Percentiles rank a stretch among this genome's conserved stretches.
Conservation (phyloP, 2,797 vertebrate genomes). For the Poeciliopsis gracilis region DNA sequence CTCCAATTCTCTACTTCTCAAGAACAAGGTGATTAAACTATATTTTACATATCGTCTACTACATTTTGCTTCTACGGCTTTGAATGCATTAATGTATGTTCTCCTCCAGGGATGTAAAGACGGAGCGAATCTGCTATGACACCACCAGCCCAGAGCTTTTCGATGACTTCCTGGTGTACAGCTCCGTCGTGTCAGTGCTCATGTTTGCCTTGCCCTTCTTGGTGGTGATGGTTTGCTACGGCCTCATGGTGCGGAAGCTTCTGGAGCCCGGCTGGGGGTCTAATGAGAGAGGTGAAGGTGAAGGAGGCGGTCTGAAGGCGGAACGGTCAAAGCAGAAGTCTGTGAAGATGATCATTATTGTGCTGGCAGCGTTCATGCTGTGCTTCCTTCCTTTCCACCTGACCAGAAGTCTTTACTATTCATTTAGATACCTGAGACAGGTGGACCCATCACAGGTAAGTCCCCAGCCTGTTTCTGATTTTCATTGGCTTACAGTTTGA, state of each 20-base stretch:
- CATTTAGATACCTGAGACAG: slow-evolving; percentile 85
- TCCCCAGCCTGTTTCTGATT: neutral
- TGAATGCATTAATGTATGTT: neutral
- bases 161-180: slow-evolving; percentile 89
- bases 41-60: neutral
- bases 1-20: slow-evolving; percentile 91
- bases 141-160: slow-evolving; percentile 90
- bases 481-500: neutral
- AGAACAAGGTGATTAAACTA: slow-evolving; percentile 74
- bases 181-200: slow-evolving; percentile 85
- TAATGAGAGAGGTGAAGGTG: neutral
- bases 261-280: slow-evolving; percentile 75
- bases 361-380: slow-evolving; percentile 87
- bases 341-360: slow-evolving; percentile 93
- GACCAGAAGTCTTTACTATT: slow-evolving; percentile 93
- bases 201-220: slow-evolving; percentile 90
- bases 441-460: slow-evolving; percentile 66
- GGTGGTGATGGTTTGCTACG: slow-evolving; percentile 89
- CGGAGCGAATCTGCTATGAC: slow-evolving; percentile 85
- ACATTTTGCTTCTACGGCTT: neutral
- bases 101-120: slow-evolving; percentile 50
- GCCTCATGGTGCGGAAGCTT: slow-evolving; percentile 88
- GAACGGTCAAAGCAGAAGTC: slow-evolving; percentile 90
- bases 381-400: slow-evolving; percentile 96
- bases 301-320: slow-evolving; percentile 68